Conservation (phyloP, 2,113 vertebrate genomes). For the Ahaetulla prasina region DNA sequence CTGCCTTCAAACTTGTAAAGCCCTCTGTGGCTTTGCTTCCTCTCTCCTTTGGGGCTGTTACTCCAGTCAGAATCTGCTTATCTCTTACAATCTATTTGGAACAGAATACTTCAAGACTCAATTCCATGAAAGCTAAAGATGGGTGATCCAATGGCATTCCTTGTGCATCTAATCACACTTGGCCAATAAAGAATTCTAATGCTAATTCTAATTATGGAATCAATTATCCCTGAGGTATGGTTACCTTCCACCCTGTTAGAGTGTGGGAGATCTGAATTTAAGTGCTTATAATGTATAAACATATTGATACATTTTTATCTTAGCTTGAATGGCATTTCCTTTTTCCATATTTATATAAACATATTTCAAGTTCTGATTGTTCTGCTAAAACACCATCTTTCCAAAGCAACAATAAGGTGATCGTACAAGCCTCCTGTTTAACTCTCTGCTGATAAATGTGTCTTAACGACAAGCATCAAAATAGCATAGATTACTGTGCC, state of each 20-base stretch:
- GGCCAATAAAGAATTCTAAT: too few species aligned
- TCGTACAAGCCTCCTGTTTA: fast-evolving
- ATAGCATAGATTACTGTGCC: background rate
- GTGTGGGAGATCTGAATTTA: background rate
- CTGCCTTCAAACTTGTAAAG: background rate
- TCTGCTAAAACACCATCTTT: background rate
- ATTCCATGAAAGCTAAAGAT: background rate
- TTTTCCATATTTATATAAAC: background rate
- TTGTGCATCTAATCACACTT: too few species aligned
- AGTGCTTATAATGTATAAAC: background rate
- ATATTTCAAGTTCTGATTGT: background rate
- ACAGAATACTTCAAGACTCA: background rate
- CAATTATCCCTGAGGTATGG: background rate
- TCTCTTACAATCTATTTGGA: background rate
- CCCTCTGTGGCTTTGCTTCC: background rate
- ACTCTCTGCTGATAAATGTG: background rate
- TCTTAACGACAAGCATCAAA: background rate
- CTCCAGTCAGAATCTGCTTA: background rate
- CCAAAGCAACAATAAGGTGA: background rate
- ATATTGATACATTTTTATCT: background rate
- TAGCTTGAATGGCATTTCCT: background rate
- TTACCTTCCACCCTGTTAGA: background rate
- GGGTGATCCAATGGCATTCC: background rate
- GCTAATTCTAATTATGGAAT: background rate
- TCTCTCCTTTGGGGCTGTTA: background rate